A percentile compares a stretch with the other conserved stretches of the same genome.
Evolutionary conservation across 2,888 invertebrate genomes (phyloP).

Genomic region (Thumatha senex): DNA sequence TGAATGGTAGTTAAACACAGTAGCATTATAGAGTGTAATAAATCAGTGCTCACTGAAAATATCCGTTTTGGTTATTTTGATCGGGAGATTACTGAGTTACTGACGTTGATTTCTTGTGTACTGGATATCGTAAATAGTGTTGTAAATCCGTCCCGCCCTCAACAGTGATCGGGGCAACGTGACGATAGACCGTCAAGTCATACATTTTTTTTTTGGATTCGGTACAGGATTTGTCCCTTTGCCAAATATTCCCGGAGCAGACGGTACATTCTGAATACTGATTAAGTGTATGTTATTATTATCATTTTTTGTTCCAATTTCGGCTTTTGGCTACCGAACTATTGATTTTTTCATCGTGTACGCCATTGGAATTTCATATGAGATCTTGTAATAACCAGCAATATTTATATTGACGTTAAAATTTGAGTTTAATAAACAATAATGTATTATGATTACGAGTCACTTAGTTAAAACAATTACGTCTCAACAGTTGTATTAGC

Average conservation of each 20-base stretch:
- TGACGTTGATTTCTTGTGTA: constrained; percentile 59
- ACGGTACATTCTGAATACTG: constrained; percentile 74
- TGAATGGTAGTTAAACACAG: constrained; percentile 52
- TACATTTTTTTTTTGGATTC: constrained; percentile 42
- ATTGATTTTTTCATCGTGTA: constrained; percentile 77
- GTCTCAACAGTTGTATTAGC: constrained; percentile 53
- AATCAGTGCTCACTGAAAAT: constrained; percentile 54
- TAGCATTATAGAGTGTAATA: constrained; percentile 45
- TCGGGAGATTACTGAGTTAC: constrained; percentile 40
- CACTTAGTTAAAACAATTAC: no score
- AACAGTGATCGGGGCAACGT: constrained; percentile 51
- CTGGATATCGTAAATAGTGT: constrained; percentile 57
- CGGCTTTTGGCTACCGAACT: constrained; percentile 62
- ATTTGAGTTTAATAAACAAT: constrained; percentile 43
- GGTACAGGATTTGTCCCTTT: constrained; percentile 60
- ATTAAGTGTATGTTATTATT: constrained; percentile 75
- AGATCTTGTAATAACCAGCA: constrained; percentile 51
- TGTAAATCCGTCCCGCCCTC: constrained; percentile 54
- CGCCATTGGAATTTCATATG: constrained; percentile 67
- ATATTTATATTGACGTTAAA: constrained; percentile 48
- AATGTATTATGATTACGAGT: no score
- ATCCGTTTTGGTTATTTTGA: constrained; percentile 51
- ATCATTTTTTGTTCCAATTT: constrained; percentile 74
- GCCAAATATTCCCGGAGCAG: constrained; percentile 79
- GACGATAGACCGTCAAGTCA: constrained; percentile 42